Evolutionary conservation across 2,888 invertebrate species (phyloP).

Genomic region (Zaprionus lineosus): DNA sequence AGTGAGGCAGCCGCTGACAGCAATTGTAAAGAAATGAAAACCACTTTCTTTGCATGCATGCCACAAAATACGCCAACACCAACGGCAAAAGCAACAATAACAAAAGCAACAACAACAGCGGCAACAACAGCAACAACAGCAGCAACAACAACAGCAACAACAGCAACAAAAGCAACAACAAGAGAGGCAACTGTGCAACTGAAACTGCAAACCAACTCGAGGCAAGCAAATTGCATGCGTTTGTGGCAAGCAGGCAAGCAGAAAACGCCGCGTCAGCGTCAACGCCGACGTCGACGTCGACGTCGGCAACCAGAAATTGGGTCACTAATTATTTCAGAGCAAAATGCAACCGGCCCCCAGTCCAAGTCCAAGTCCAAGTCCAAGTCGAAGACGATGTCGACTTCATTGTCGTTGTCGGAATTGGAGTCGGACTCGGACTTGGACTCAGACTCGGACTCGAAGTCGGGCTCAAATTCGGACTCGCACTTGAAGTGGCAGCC

Average conservation of each 20-base stretch:
- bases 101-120: slow-evolving; percentile 2
- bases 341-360: slow-evolving; percentile 70
- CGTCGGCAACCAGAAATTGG: slow-evolving; percentile 66
- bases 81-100: slow-evolving; percentile 1
- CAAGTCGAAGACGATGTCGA: slow-evolving; percentile 13
- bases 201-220: slow-evolving; percentile 53
- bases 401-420: slow-evolving; percentile 7
- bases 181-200: slow-evolving; percentile 9
- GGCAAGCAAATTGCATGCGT: slow-evolving; percentile 73
- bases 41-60: slow-evolving; percentile 80
- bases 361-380: too few relatives aligned
- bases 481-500: too few relatives aligned
- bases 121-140: background rate
- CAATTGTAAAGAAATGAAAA: slow-evolving; percentile 80
- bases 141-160: slow-evolving; percentile 10
- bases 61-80: slow-evolving; percentile 72
- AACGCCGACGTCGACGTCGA: slow-evolving; percentile 27
- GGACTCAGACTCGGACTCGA: too few relatives aligned
- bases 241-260: slow-evolving; percentile 66
- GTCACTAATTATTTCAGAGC: slow-evolving; percentile 79
- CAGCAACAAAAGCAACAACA: background rate
- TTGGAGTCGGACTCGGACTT: too few relatives aligned
- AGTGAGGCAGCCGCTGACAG: slow-evolving; percentile 53
- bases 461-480: too few relatives aligned
- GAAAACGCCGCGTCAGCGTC: slow-evolving; percentile 47